Evolutionary conservation across 2,797 vertebrate species (phyloP), one percentile per base, ranked within the genome.

Genomic region (Podargus strigoides): DNA sequence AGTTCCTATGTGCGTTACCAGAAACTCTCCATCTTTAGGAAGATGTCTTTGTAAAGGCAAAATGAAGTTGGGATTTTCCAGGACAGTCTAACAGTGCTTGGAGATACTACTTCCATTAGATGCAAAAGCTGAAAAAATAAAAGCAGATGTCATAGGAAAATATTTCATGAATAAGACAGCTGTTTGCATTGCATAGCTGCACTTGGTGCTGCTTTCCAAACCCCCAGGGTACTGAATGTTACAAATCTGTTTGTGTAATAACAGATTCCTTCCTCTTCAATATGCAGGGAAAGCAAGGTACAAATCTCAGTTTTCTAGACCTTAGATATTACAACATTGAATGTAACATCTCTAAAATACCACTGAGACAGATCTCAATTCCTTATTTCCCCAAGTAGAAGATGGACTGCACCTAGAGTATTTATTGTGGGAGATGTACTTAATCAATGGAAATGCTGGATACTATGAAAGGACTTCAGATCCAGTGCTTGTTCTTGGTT

Each of bases 191-290:
- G 14, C n/a, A 26, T 9, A 42, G 39, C 20, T 49, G 28, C 20
- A 10, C 20, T 24, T 18, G 21, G 12, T 19, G 30, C 4, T 67
- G 27, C 41, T 67, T 92, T 70, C 56, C 49, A 58, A 62, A 52
- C 0, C 0, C n/a, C 32, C 5, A 2, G 17, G 21, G 14, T 66
- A 10, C 58, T 28, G 15, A 42, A 32, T 9, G 41, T 5, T 60
- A 42, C 15, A 59, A 36, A 78, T 34, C 30, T 34, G 7, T 41
- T 24, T 27, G 5, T 28, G 32, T 16, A 37, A 27, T 16, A 28
- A 50, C 37, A 49, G 27, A 19, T 28, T 50, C 7, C 17, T 89
- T n/a, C 18, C n/a, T 77, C 60, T 53, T 41, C 42, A 30, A 9
- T 10, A 32, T 6, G 12, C 5, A 10, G 37, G 47, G 36, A 60